Percentiles rank a stretch among this genome's conserved stretches.
phyloP scores from a whole-genome alignment of 2,113 vertebrate species.

The Ptychochromis oligacanthus region DNA sequence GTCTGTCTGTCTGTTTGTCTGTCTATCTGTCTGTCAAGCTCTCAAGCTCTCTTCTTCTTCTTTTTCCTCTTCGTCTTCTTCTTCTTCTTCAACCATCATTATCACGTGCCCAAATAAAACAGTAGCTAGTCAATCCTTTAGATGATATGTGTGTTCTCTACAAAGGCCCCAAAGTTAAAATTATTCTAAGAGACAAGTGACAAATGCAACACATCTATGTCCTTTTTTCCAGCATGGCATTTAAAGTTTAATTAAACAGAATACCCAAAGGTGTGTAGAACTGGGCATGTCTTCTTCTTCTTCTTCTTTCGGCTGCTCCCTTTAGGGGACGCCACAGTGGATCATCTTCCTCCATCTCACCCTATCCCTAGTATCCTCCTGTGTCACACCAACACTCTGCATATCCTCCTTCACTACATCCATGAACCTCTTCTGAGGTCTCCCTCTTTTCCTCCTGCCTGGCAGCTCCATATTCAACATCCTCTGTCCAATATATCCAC shows the following conservation, averaged over 20 bases:
- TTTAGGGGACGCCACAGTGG: too few relatives aligned
- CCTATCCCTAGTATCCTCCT: too few relatives aligned
- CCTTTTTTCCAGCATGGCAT: not conserved
- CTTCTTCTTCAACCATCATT: not conserved
- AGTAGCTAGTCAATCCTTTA: slow-evolving; percentile 4
- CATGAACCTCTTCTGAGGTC: too few relatives aligned
- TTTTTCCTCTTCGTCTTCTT: not conserved
- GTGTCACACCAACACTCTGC: too few relatives aligned
- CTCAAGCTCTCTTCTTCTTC: not conserved
- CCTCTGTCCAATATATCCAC: too few relatives aligned
- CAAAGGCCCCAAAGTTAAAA: slow-evolving; percentile 2
- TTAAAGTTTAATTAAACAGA: not conserved
- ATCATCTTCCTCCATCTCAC: too few relatives aligned
- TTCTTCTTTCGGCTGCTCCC: too few relatives aligned
- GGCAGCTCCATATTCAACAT: too few relatives aligned
- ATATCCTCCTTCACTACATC: too few relatives aligned
- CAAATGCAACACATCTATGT: not conserved
- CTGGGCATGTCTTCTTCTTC: too few relatives aligned
- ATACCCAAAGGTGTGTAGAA: not conserved
- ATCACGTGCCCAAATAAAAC: not conserved
- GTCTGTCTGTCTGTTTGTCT: not conserved
- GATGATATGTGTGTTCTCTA: not conserved
- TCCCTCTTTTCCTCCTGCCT: too few relatives aligned
- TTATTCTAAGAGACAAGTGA: not conserved
- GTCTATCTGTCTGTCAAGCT: not conserved